Conservation (phyloP, 2,888 invertebrate species). For the Cantharis nigra region DNA sequence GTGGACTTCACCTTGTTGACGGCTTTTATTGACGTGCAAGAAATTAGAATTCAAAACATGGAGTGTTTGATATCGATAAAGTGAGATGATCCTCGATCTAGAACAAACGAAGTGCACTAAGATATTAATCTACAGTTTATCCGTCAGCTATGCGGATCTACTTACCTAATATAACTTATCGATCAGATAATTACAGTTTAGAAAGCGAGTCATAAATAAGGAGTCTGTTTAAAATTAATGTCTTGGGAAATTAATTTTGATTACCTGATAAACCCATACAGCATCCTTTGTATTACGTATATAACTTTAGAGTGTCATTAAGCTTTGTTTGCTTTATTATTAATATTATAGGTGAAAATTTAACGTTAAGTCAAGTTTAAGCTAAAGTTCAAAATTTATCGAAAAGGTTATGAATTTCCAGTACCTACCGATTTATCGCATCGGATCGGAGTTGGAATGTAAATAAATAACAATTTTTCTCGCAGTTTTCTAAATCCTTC, state of each 20-base stretch:
- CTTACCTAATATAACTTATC: background rate
- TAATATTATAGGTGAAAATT: background rate
- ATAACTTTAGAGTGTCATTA: slow-evolving; percentile 2
- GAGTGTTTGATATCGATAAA: too few species aligned
- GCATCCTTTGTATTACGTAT: slow-evolving; percentile 6
- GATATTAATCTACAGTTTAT: background rate
- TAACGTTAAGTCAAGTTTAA: background rate
- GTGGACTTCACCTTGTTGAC: too few species aligned
- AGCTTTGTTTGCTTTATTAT: background rate
- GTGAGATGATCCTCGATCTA: too few species aligned
- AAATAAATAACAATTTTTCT: background rate
- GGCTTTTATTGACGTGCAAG: too few species aligned
- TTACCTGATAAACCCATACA: slow-evolving; percentile 5
- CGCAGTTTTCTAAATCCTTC: background rate
- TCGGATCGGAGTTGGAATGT: background rate
- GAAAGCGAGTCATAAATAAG: slow-evolving; percentile 14
- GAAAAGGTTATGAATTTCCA: background rate
- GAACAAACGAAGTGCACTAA: background rate
- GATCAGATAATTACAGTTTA: slow-evolving; percentile 8
- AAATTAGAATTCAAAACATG: too few species aligned
- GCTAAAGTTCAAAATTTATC: background rate
- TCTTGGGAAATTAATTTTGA: slow-evolving; percentile 18
- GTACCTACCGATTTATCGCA: background rate
- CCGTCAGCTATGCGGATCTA: background rate
- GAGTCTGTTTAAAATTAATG: slow-evolving; percentile 16